These are phyloP conservation scores for Ctenosaura bakeri DNA, from an alignment of 2,797 vertebrate genomes.

Conservation along the genomic window DNA sequence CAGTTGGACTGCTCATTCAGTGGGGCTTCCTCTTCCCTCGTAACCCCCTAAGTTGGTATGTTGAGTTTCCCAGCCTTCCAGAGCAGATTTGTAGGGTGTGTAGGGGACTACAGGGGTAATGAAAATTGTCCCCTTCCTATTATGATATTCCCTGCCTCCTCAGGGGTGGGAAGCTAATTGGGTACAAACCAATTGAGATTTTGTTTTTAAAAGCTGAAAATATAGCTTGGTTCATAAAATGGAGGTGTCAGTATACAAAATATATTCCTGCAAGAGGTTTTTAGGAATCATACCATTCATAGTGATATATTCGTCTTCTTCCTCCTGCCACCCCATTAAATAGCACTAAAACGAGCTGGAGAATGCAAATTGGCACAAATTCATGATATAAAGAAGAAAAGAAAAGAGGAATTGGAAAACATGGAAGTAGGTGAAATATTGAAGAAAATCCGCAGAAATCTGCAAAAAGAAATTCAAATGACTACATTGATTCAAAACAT, in stretches of 20 bases:
- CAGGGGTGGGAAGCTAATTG: background rate
- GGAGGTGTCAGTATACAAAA: background rate
- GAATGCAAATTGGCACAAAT: conserved; percentile 63
- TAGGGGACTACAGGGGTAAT: background rate
- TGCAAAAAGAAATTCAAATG: conserved; percentile 64
- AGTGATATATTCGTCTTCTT: background rate
- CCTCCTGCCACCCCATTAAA: conserved; percentile 36
- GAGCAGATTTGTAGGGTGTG: background rate
- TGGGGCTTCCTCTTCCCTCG: background rate
- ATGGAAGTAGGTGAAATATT: background rate
- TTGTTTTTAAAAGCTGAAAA: background rate
- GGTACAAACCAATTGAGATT: background rate
- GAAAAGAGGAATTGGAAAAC: conserved; percentile 42
- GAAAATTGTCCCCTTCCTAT: background rate
- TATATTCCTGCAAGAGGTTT: background rate
- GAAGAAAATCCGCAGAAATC: background rate
- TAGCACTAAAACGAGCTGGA: conserved; percentile 74
- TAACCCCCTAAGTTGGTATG: background rate
- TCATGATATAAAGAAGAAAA: conserved; percentile 33
- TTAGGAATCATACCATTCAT: background rate
- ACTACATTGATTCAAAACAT: conserved; percentile 74
- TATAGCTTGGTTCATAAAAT: background rate
- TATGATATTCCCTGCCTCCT: background rate
- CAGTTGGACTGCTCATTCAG: background rate
- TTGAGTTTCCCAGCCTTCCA: background rate